Evolutionary conservation across 64 coral and sea anemone genomes (phyloP).

Genomic region (Dendronephthya gigantea): DNA sequence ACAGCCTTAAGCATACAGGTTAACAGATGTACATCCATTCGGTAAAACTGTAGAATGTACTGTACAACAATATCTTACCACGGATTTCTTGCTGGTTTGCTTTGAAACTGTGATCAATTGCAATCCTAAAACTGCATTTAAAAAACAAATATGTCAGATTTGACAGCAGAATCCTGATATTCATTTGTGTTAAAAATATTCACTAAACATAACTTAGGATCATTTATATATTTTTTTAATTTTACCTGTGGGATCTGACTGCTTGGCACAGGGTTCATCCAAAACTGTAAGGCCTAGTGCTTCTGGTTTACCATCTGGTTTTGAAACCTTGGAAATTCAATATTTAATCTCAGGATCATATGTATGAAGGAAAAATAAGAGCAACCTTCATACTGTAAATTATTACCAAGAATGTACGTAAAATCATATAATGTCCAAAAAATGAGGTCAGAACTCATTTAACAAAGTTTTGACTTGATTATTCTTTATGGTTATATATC

Average conservation of each 20-base stretch:
- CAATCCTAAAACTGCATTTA: background rate
- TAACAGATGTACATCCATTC: background rate
- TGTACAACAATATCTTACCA: slow-evolving; percentile 54
- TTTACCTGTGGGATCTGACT: slow-evolving; percentile 93
- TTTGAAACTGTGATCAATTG: slow-evolving; percentile 75
- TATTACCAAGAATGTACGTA: too few species aligned
- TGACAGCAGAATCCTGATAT: too few species aligned
- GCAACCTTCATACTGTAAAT: too few species aligned
- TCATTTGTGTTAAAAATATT: too few species aligned
- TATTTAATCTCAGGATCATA: too few species aligned
- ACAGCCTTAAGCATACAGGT: slow-evolving; percentile 29
- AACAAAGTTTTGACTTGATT: too few species aligned
- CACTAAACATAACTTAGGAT: too few species aligned
- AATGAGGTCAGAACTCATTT: too few species aligned
- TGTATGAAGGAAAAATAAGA: too few species aligned
- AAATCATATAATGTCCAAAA: too few species aligned
- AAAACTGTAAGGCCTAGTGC: slow-evolving; percentile 73
- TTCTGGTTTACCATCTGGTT: slow-evolving; percentile 97
- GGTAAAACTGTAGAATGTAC: too few species aligned
- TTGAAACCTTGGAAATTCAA: slow-evolving; percentile 50
- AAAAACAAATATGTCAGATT: background rate
- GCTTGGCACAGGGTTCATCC: slow-evolving; percentile 91
- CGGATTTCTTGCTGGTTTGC: slow-evolving; percentile 84
- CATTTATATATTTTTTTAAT: background rate
- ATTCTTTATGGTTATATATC: too few species aligned